Conservation (phyloP, 2,888 invertebrate genomes). For the Yponomeuta sedellus region DNA sequence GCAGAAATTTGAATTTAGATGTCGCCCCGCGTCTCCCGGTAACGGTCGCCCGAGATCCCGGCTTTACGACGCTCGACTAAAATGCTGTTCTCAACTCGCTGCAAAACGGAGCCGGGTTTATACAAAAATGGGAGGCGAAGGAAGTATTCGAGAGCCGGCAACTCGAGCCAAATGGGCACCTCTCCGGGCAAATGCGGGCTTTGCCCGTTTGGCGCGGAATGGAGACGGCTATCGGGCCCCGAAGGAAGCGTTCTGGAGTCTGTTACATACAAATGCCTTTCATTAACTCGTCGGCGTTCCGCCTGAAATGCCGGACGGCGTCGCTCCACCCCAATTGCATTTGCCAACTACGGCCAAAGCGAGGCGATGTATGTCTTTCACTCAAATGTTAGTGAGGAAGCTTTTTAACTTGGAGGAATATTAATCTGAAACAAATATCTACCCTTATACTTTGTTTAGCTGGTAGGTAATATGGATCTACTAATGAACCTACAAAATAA, state of each 20-base stretch:
- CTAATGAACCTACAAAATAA: too few species aligned
- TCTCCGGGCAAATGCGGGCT: constrained; percentile 58
- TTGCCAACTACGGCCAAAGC: background rate
- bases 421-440: too few species aligned
- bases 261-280: constrained; percentile 74
- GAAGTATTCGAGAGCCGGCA: constrained; percentile 44
- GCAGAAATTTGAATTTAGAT: constrained; percentile 72
- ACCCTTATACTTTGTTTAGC: too few species aligned
- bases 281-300: constrained; percentile 68
- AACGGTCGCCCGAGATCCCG: constrained; percentile 49
- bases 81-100: constrained; percentile 60
- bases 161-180: constrained; percentile 64
- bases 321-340: constrained; percentile 34
- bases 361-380: too few species aligned
- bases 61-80: constrained; percentile 66
- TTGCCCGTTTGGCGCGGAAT: constrained; percentile 61
- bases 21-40: constrained; percentile 52
- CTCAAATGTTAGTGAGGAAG: too few species aligned
- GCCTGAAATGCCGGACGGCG: constrained; percentile 48
- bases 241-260: constrained; percentile 66
- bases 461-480: too few species aligned
- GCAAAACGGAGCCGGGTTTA: constrained; percentile 62
- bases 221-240: constrained; percentile 51
- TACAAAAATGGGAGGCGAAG: constrained; percentile 57
- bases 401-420: too few species aligned